phyloP scores from a whole-genome alignment of 2,888 invertebrate genomes.

The Anarsia innoxiella region DNA sequence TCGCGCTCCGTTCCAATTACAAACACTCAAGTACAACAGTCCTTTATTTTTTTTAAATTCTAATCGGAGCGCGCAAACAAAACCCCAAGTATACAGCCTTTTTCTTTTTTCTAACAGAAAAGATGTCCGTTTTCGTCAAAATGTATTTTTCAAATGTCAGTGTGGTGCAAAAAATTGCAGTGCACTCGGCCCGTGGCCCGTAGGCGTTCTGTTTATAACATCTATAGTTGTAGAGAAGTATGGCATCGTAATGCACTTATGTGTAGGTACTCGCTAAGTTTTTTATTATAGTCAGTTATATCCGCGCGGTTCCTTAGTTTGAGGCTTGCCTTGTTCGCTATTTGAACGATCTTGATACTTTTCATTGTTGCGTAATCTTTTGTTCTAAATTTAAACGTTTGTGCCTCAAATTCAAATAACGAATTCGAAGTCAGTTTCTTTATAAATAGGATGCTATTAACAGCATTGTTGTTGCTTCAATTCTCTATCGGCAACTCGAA shows the following conservation, averaged over 20 bases:
- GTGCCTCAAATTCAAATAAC: no score
- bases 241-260: constrained; percentile 70
- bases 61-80: constrained; percentile 19
- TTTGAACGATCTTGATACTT: constrained; percentile 51
- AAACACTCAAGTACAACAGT: constrained; percentile 10
- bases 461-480: no score
- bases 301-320: constrained; percentile 62
- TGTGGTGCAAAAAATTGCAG: constrained; percentile 65
- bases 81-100: neutral
- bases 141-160: constrained; percentile 72
- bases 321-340: constrained; percentile 35
- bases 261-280: constrained; percentile 68
- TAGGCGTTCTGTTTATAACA: constrained; percentile 63
- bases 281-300: constrained; percentile 71
- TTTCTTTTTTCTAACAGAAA: constrained; percentile 38
- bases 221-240: constrained; percentile 56
- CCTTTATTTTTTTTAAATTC: constrained; percentile 17
- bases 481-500: no score
- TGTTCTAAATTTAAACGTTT: neutral
- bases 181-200: constrained; percentile 50
- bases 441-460: no score
- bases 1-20: constrained; percentile 10
- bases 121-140: constrained; percentile 70
- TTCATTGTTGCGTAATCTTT: constrained; percentile 30
- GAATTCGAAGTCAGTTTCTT: no score